Evolutionary conservation across 2,888 invertebrate species (phyloP).

Genomic region (Latheticus oryzae): DNA sequence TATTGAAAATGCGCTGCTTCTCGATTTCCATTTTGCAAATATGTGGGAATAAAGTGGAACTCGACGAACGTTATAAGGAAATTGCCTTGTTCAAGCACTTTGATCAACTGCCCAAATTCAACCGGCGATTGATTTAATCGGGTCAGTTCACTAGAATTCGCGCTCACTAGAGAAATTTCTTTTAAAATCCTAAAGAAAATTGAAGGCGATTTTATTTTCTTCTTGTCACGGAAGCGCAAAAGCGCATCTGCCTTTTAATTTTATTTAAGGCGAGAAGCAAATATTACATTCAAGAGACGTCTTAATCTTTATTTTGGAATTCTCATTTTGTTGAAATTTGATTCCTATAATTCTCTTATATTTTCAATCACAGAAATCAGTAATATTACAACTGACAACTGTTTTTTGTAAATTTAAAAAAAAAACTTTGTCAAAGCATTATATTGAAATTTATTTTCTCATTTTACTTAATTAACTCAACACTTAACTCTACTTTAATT

Average conservation of each 20-base stretch:
- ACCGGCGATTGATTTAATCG: constrained; percentile 30
- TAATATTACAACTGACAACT: too few relatives aligned
- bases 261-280: too few relatives aligned
- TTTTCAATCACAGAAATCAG: too few relatives aligned
- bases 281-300: too few relatives aligned
- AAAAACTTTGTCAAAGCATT: too few relatives aligned
- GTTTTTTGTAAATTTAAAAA: too few relatives aligned
- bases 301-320: too few relatives aligned
- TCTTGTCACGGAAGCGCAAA: background rate
- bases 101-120: constrained; percentile 36
- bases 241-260: constrained; percentile 1
- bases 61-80: constrained; percentile 26
- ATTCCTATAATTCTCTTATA: too few relatives aligned
- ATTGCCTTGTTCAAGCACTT: constrained; percentile 33
- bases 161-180: constrained; percentile 12
- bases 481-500: too few relatives aligned
- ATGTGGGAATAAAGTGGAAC: constrained; percentile 27
- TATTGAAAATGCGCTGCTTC: constrained; percentile 33
- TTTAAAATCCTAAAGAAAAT: constrained; percentile 5
- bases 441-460: too few relatives aligned
- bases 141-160: constrained; percentile 29
- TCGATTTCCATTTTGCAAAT: constrained; percentile 32
- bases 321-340: too few relatives aligned
- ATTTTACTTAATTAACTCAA: too few relatives aligned
- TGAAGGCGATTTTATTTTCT: constrained; percentile 17